These are phyloP conservation scores for Antrozous pallidus DNA, from an alignment of 2,797 vertebrate species.

Conservation along the genomic window DNA sequence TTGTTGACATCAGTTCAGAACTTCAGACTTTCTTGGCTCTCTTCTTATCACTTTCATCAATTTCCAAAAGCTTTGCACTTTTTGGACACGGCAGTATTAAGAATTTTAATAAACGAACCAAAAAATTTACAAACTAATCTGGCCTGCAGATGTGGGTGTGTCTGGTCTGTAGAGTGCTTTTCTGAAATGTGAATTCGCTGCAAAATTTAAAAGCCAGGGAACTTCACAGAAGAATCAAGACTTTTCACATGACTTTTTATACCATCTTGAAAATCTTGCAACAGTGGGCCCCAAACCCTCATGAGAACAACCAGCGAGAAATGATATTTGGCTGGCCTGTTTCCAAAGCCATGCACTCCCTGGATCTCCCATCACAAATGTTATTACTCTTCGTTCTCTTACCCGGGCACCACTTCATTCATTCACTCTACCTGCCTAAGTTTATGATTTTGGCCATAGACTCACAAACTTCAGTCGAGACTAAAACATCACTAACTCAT, in stretches of 20 bases:
- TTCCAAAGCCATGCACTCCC: not conserved
- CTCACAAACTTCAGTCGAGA: not conserved
- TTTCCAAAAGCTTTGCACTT: constrained; percentile 1
- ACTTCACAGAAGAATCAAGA: not conserved
- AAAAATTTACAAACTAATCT: constrained; percentile 37
- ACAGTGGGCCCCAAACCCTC: not conserved
- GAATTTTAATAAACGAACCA: constrained; percentile 39
- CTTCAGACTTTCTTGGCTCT: not conserved
- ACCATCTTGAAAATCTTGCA: not conserved
- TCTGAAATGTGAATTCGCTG: not conserved
- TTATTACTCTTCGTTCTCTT: not conserved
- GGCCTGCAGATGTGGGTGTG: constrained; percentile 53
- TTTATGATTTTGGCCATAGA: not conserved
- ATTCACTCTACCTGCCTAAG: not conserved
- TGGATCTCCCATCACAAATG: rapidly evolving
- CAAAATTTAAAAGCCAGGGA: not conserved
- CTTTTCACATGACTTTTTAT: not conserved
- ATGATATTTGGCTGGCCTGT: not conserved
- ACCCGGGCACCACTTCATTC: not conserved
- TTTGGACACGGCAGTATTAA: not conserved
- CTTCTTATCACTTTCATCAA: not conserved
- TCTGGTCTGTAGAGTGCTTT: not conserved
- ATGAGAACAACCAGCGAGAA: too few species aligned
- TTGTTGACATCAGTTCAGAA: not conserved
- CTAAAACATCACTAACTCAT: not conserved